phyloP scores from a whole-genome alignment of 1,140 invertebrate species.

The Drosophila repletoides region DNA sequence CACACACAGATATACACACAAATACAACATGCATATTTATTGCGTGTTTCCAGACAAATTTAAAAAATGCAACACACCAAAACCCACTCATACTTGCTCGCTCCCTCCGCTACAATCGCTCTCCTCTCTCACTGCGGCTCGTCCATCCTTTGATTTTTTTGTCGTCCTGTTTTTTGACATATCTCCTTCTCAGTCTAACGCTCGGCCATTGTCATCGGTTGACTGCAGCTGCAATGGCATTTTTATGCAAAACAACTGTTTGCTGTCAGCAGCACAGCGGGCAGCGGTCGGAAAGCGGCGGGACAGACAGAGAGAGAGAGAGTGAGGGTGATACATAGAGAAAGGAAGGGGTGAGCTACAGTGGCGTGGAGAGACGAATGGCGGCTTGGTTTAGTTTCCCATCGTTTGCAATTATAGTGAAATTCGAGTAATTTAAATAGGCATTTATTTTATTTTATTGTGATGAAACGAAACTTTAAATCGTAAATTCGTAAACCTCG shows the following conservation, averaged over 20 bases:
- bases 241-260: conserved; percentile 80
- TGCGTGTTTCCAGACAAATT: conserved; percentile 52
- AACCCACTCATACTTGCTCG: neutral
- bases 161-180: too few species aligned
- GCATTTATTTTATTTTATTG: too few species aligned
- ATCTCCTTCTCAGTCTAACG: neutral
- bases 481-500: too few species aligned
- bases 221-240: conserved; percentile 58
- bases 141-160: too few species aligned
- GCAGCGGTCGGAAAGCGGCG: neutral
- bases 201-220: conserved; percentile 2
- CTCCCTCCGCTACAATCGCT: neutral
- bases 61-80: conserved; percentile 34
- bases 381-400: too few species aligned
- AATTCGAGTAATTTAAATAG: too few species aligned
- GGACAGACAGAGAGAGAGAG: neutral
- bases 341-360: neutral
- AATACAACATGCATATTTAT: conserved; percentile 49
- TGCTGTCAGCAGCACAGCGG: conserved; percentile 71
- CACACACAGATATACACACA: neutral
- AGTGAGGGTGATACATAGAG: neutral
- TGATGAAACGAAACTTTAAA: too few species aligned
- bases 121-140: neutral
- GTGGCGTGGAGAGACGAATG: neutral
- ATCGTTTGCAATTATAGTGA: too few species aligned